Evolutionary conservation across 2,113 vertebrate species (phyloP).

Genomic region (Anhinga rufa): DNA sequence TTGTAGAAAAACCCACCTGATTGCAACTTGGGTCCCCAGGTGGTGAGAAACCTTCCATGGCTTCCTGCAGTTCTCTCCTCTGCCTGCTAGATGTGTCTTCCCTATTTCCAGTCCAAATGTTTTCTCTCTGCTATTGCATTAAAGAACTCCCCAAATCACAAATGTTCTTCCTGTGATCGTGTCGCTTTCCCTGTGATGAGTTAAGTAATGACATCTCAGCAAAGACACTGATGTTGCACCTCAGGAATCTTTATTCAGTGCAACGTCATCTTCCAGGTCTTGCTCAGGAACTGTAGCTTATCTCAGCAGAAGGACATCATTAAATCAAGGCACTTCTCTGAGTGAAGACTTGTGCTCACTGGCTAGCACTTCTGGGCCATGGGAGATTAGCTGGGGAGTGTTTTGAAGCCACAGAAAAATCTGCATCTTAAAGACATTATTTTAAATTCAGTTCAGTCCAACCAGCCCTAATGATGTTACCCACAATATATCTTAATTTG

Average conservation of each 20-base stretch:
- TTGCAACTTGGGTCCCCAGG: neutral
- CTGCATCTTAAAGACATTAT: conserved; percentile 45
- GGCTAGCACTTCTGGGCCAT: neutral
- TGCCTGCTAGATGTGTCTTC: neutral
- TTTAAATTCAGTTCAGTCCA: conserved; percentile 57
- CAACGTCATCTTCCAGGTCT: neutral
- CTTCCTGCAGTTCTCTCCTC: neutral
- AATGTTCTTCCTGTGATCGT: neutral
- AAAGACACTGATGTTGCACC: neutral
- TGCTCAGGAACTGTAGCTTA: neutral
- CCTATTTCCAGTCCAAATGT: neutral
- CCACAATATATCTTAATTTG: conserved; percentile 67
- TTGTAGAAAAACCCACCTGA: neutral
- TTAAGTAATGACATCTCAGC: neutral
- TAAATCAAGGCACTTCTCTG: neutral
- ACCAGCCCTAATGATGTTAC: conserved; percentile 41
- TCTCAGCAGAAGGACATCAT: neutral
- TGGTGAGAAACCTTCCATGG: neutral
- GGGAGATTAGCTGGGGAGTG: neutral
- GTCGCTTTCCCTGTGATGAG: neutral
- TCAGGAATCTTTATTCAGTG: neutral
- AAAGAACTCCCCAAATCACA: neutral
- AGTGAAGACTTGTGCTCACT: neutral
- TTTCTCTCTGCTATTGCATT: neutral
- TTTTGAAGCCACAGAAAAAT: neutral